Evolutionary conservation across 2,113 vertebrate species (phyloP).

Genomic region (Aspiorhynchus laticeps): DNA sequence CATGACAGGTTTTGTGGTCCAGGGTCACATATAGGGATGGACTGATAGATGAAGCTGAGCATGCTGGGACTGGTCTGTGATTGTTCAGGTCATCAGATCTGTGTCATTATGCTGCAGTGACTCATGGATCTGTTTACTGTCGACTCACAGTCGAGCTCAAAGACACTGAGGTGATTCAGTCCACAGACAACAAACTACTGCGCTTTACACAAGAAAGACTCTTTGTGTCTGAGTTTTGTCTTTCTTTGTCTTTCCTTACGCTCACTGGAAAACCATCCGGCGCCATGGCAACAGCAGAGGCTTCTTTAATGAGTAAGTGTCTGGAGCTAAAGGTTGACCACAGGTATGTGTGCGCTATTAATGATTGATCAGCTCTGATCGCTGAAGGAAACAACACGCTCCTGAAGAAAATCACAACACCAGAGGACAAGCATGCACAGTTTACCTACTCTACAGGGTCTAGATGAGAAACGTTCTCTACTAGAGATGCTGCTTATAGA

Average conservation of each 20-base stretch:
- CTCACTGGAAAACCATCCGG: constrained; percentile 63
- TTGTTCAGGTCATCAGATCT: constrained; percentile 62
- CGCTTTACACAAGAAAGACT: constrained; percentile 15
- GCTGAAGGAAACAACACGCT: neutral
- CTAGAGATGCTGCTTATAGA: neutral
- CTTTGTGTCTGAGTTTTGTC: constrained; percentile 11
- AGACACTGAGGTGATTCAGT: constrained; percentile 44
- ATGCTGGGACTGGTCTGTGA: constrained; percentile 65
- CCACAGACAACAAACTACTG: neutral
- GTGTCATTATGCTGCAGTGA: constrained; percentile 56
- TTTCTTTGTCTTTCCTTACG: constrained; percentile 52
- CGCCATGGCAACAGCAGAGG: constrained; percentile 72
- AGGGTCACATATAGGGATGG: no score
- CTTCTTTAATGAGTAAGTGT: constrained; percentile 77
- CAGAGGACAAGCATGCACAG: neutral
- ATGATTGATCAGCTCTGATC: constrained; percentile 64
- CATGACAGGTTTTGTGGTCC: no score
- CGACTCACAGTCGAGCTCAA: neutral
- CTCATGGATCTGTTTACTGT: constrained; percentile 48
- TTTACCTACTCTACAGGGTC: neutral
- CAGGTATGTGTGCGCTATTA: constrained; percentile 73
- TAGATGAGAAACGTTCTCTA: neutral
- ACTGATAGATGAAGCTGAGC: neutral
- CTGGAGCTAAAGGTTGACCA: constrained; percentile 74
- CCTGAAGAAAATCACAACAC: neutral